Base-by-base conservation (phyloP, 2,888 invertebrate species). In the Dorcus parallelipipedus region DNA sequence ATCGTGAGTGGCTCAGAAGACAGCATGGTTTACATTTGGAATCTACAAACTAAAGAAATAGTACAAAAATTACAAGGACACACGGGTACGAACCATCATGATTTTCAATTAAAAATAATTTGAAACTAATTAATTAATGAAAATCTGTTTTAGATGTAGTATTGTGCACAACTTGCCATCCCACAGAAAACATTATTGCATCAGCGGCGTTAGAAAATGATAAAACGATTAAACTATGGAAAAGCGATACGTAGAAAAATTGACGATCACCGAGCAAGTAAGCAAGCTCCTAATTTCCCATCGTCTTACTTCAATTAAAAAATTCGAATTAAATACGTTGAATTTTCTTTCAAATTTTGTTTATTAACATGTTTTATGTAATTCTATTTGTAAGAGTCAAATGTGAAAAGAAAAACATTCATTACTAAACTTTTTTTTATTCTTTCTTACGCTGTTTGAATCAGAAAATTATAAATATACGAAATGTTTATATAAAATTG, bases 1-100 rank as follows among this genome's bases (percentile, higher is more conserved):
- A 99, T 99, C 76, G 98, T 99, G 49, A 97, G 97, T 42, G 99
- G 99, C n/a, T 98, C 98, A 3, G 99, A 99, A 81, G 99, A 99
- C 79, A 94, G 97, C 77, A 86, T 95, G 84, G 96, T 99, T 0
- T 99, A 98, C 77, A 97, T 99, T 71, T 99, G 99, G 99, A 99
- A 99, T 83, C 84, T 99, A 65, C 99, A 99, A 78, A 97, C 97
- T 9, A 98, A 98, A 80, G 98, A 99, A 82, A 93, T 99, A 59
- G 99, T 99, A 59, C 99, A 99, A 80, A 94, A 95, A 80, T 81
- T 99, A 62, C 91, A 93, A 70, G 98, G 98, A 0, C 98, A 99
- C 77, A 95, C 96, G 65, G 97, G 97, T 87, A 86, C 83, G 3
- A 53, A 39, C 49, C 26, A 33, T 6, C 43, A 54, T 38, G 33